These are phyloP conservation scores for Danio jaintianensis DNA, from an alignment of 2,797 vertebrate species.

Conservation along the genomic window DNA sequence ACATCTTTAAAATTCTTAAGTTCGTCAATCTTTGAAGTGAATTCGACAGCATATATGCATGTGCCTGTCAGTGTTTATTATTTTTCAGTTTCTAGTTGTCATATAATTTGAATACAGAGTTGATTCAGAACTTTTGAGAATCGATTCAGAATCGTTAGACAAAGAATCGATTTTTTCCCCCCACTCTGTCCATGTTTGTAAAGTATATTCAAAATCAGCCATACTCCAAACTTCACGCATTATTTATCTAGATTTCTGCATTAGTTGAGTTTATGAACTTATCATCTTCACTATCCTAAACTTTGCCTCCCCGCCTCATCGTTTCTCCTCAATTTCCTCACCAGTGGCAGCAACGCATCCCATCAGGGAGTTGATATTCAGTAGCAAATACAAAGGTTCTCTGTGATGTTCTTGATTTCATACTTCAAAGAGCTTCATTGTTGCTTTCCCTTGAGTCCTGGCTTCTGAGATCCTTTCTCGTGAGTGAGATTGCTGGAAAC, in stretches of 20 bases:
- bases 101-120: too few species aligned
- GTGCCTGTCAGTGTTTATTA: too few species aligned
- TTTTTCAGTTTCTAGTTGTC: too few species aligned
- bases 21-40: too few species aligned
- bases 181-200: too few species aligned
- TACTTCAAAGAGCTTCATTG: slow-evolving; percentile 23
- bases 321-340: neutral
- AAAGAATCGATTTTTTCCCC: too few species aligned
- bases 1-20: too few species aligned
- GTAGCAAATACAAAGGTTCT: slow-evolving; percentile 24
- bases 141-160: too few species aligned
- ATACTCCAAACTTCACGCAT: too few species aligned
- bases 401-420: slow-evolving; percentile 37
- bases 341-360: neutral
- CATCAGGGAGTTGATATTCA: neutral
- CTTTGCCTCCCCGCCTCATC: neutral
- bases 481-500: slow-evolving; percentile 38
- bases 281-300: neutral
- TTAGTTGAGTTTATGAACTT: neutral
- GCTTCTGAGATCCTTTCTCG: neutral
- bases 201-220: too few species aligned
- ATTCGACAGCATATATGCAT: too few species aligned
- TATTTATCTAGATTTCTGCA: neutral
- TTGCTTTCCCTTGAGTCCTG: slow-evolving; percentile 36
- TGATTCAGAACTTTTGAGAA: too few species aligned